phyloP scores from a whole-genome alignment of 2,797 vertebrate species.

The Sebastes hubbsi region DNA sequence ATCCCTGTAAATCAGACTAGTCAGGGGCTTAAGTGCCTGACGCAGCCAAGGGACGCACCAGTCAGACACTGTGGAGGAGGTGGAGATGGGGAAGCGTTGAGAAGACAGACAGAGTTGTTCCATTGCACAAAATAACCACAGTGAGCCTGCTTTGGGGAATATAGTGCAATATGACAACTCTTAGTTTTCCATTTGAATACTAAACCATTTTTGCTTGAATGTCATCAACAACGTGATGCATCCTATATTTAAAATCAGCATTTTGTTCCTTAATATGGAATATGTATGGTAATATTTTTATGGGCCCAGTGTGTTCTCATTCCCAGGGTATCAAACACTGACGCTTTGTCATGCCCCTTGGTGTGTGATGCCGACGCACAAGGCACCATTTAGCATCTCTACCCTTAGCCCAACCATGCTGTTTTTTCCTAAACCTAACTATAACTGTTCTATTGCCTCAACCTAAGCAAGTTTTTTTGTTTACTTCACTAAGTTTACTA shows the following conservation, averaged over 20 bases:
- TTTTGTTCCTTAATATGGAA: neutral
- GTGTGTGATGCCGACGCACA: too few species aligned
- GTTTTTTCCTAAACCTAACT: too few species aligned
- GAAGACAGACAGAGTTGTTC: slow-evolving; percentile 34
- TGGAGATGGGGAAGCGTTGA: neutral
- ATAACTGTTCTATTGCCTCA: too few species aligned
- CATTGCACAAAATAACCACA: slow-evolving; percentile 43
- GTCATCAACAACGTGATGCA: slow-evolving; percentile 18
- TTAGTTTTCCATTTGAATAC: slow-evolving; percentile 30
- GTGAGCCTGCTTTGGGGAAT: neutral
- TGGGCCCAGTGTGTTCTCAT: too few species aligned
- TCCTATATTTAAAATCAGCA: neutral
- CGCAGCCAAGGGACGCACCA: slow-evolving; percentile 55
- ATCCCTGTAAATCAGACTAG: slow-evolving; percentile 73
- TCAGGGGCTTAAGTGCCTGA: slow-evolving; percentile 68
- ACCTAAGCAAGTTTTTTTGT: too few species aligned
- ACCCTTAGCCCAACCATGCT: too few species aligned
- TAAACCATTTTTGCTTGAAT: slow-evolving; percentile 6
- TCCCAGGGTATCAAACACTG: too few species aligned
- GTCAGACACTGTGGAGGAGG: slow-evolving; percentile 53
- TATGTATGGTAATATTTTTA: neutral
- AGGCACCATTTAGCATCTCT: too few species aligned
- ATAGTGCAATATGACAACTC: slow-evolving; percentile 8
- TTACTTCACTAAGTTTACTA: too few species aligned
- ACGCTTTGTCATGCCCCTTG: too few species aligned